Evolutionary conservation across 2,797 vertebrate genomes (phyloP).

Genomic region (Lepilemur ruficaudatus): DNA sequence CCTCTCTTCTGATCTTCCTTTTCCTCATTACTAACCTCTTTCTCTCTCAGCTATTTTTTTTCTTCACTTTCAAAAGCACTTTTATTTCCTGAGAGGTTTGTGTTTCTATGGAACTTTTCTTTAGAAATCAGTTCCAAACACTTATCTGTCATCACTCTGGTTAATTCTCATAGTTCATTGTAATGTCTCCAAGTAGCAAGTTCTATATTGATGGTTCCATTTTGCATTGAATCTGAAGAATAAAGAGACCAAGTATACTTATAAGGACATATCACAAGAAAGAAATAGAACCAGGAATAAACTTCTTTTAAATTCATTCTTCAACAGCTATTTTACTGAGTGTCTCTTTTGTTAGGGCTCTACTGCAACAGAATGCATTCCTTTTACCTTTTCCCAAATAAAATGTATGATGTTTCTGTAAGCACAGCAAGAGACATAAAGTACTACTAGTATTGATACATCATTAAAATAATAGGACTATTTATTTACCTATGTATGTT

Average conservation of each 20-base stretch:
- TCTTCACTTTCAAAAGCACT: not conserved
- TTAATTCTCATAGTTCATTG: slow-evolving; percentile 7
- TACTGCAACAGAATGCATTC: not conserved
- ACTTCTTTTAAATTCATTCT: not conserved
- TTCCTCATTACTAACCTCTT: not conserved
- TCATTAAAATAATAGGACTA: not conserved
- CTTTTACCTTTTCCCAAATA: not conserved
- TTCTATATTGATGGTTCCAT: not conserved
- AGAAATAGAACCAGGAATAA: not conserved
- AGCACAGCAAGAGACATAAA: not conserved
- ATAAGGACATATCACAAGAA: not conserved
- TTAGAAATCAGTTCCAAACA: slow-evolving; percentile 17
- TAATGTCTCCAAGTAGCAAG: not conserved
- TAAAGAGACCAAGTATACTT: not conserved
- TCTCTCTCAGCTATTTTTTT: not conserved
- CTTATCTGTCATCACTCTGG: not conserved
- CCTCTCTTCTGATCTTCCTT: not conserved
- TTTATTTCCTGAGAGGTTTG: not conserved
- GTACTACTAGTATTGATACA: not conserved
- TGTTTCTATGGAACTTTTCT: not conserved
- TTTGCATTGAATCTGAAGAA: not conserved
- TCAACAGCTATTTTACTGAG: not conserved
- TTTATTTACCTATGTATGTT: not conserved
- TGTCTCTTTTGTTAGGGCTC: not conserved
- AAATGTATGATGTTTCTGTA: not conserved